phyloP scores from a whole-genome alignment of 2,888 invertebrate species.

The Drosophila aldrichi region DNA sequence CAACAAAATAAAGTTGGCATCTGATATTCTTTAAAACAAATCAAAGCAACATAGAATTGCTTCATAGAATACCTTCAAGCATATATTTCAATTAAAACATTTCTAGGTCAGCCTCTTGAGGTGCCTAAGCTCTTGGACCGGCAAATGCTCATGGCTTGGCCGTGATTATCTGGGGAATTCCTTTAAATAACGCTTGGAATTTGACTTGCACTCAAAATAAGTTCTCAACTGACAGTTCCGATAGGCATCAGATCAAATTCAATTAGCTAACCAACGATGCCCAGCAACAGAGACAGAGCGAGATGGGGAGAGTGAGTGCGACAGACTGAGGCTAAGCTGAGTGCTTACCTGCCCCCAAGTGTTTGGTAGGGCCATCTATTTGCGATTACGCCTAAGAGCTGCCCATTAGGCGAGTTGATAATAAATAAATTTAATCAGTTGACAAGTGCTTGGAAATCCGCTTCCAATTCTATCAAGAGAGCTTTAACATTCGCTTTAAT shows the following conservation, averaged over 20 bases:
- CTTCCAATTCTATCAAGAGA: conserved; percentile 29
- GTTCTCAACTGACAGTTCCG: conserved; percentile 20
- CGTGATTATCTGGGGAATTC: conserved; percentile 1
- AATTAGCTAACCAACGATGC: conserved; percentile 43
- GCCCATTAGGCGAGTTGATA: conserved; percentile 42
- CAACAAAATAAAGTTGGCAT: background rate
- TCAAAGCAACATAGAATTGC: too few species aligned
- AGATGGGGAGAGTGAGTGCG: background rate
- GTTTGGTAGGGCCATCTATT: conserved; percentile 19
- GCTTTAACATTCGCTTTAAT: conserved; percentile 51
- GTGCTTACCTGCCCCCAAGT: conserved; percentile 12
- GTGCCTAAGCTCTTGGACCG: background rate
- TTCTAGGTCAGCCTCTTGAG: background rate
- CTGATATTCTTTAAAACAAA: too few species aligned
- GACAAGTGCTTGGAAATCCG: conserved; percentile 34
- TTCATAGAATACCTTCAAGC: too few species aligned
- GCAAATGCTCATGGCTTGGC: background rate
- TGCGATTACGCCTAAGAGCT: conserved; percentile 41
- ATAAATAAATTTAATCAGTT: conserved; percentile 66
- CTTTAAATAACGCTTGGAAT: conserved; percentile 2
- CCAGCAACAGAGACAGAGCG: conserved; percentile 4
- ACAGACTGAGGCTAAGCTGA: background rate
- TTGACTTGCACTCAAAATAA: conserved; percentile 3
- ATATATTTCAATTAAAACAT: background rate
- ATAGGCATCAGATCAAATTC: conserved; percentile 53